phyloP scores from a whole-genome alignment of 2,888 invertebrate species.

The Eupsilia transversa region DNA sequence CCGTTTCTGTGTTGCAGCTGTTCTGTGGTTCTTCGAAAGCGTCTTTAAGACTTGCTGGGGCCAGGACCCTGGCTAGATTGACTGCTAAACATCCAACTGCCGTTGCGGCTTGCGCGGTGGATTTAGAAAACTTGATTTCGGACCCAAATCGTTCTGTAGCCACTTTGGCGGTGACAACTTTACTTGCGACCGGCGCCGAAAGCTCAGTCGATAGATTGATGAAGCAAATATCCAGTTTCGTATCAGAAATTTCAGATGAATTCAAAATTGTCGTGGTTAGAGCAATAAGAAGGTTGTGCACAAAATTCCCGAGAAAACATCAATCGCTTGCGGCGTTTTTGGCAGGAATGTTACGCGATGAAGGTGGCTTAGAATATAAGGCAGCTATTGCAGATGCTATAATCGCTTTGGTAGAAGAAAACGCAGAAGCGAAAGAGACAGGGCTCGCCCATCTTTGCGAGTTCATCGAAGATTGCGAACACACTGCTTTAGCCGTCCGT shows the following conservation, averaged over 20 bases:
- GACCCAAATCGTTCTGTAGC: slow-evolving; percentile 99
- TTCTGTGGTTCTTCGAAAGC: slow-evolving; percentile 99
- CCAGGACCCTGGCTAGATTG: slow-evolving; percentile 98
- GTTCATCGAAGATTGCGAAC: slow-evolving; percentile 99
- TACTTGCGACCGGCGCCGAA: slow-evolving; percentile 99
- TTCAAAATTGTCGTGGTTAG: slow-evolving; percentile 99
- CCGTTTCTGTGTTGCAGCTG: slow-evolving; percentile 98
- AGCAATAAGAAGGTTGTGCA: slow-evolving; percentile 96
- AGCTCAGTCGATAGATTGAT: slow-evolving; percentile 99
- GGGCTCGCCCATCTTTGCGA: slow-evolving; percentile 99
- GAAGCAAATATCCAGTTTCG: slow-evolving; percentile 99
- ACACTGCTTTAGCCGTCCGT: slow-evolving; percentile 98
- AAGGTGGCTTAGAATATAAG: slow-evolving; percentile 99
- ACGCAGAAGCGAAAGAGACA: slow-evolving; percentile 99
- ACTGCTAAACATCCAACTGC: slow-evolving; percentile 99
- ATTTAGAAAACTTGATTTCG: slow-evolving; percentile 99
- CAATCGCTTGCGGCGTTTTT: slow-evolving; percentile 98
- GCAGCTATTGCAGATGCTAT: slow-evolving; percentile 99
- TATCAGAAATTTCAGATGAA: slow-evolving; percentile 99
- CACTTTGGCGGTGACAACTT: slow-evolving; percentile 99
- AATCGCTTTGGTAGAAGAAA: slow-evolving; percentile 99
- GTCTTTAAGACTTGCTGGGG: slow-evolving; percentile 98
- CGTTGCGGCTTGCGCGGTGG: slow-evolving; percentile 99
- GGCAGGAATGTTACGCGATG: slow-evolving; percentile 98
- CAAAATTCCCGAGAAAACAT: slow-evolving; percentile 99